phyloP scores from a whole-genome alignment of 2,888 invertebrate genomes.

The Drosophila atripex region DNA sequence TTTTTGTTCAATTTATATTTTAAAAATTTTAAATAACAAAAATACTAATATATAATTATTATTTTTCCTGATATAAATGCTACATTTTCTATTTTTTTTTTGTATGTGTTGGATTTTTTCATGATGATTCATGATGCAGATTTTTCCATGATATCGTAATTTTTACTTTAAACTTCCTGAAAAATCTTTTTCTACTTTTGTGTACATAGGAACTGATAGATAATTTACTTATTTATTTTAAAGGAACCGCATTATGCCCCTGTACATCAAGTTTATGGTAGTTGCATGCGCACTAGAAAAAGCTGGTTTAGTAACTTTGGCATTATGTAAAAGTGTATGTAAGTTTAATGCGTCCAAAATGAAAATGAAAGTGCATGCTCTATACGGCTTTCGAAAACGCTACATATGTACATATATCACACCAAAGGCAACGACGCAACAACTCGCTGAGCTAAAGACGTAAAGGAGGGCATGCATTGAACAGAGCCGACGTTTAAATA shows the following conservation, averaged over 20 bases:
- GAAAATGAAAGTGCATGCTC: slow-evolving; percentile 2
- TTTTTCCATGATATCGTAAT: no score
- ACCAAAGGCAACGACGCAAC: not conserved
- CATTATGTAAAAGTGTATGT: not conserved
- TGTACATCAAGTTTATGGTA: not conserved
- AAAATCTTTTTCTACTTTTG: no score
- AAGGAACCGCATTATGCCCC: not conserved
- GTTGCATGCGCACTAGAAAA: not conserved
- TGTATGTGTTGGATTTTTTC: no score
- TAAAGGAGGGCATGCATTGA: not conserved
- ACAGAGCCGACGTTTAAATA: not conserved
- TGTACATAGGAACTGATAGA: no score
- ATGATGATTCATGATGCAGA: no score
- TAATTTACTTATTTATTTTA: not conserved
- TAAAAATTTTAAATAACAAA: no score
- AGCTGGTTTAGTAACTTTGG: not conserved
- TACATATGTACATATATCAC: slow-evolving; percentile 1
- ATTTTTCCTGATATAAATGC: no score
- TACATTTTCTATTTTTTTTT: no score
- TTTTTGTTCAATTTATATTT: no score
- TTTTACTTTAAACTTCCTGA: no score
- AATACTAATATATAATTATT: no score
- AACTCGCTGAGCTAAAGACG: not conserved
- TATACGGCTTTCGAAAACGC: not conserved
- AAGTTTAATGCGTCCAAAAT: slow-evolving; percentile 1